phyloP scores from a whole-genome alignment of 2,797 vertebrate genomes.

The Xerus rutilus region DNA sequence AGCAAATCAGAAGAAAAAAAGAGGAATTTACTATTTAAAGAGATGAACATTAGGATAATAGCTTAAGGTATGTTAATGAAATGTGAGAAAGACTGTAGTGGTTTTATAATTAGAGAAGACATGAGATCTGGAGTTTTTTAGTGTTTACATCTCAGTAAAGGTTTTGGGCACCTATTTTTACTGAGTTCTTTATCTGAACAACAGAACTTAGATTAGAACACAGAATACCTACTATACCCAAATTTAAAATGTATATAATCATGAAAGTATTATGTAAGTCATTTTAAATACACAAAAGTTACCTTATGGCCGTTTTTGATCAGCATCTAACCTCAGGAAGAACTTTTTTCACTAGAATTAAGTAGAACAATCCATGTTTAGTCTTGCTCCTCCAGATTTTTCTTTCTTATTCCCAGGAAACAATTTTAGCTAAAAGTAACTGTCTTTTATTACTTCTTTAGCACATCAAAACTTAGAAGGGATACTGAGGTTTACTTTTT shows the following conservation, averaged over 20 bases:
- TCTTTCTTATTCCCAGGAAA: background rate
- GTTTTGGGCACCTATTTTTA: background rate
- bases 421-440: background rate
- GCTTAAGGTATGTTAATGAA: background rate
- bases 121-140: background rate
- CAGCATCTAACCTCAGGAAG: background rate
- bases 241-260: background rate
- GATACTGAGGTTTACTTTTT: background rate
- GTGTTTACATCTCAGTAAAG: background rate
- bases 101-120: background rate
- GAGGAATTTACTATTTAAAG: background rate
- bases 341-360: background rate
- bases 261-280: background rate
- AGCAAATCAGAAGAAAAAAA: background rate
- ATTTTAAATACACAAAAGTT: background rate
- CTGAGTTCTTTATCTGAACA: background rate
- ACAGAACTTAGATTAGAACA: background rate
- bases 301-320: background rate
- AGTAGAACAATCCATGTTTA: background rate
- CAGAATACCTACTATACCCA: background rate
- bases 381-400: background rate
- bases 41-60: background rate
- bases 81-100: background rate
- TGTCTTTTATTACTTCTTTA: background rate
- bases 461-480: background rate